Conservation (phyloP, 2,797 vertebrate species). For the Florisuga fusca region DNA sequence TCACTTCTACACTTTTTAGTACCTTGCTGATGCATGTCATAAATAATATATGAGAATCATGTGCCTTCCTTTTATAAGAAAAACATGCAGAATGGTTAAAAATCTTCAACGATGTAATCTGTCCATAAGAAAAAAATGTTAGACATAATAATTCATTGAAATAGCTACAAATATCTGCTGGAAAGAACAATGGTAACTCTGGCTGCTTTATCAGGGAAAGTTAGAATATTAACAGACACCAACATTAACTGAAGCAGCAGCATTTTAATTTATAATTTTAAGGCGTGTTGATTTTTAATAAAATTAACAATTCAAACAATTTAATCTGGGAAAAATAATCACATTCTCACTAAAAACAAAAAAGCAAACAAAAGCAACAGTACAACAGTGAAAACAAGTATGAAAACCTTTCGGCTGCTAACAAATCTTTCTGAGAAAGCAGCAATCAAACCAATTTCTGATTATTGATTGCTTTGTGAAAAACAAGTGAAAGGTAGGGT, state of each 20-base stretch:
- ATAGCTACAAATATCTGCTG: neutral
- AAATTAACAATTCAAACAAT: neutral
- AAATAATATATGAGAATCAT: neutral
- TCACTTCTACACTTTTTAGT: constrained; percentile 3
- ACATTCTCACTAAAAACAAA: neutral
- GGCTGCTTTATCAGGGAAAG: neutral
- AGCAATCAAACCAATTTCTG: neutral
- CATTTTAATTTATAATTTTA: constrained; percentile 27
- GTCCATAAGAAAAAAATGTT: neutral
- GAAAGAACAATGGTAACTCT: neutral
- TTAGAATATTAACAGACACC: neutral
- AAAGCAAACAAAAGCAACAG: neutral
- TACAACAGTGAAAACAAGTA: neutral
- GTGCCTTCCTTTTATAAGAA: neutral
- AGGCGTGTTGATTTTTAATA: neutral
- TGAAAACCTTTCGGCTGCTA: neutral
- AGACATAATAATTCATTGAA: neutral
- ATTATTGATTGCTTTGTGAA: neutral
- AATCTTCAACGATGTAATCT: neutral
- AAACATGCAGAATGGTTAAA: constrained; percentile 42
- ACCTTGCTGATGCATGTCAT: neutral
- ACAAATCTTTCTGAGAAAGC: neutral
- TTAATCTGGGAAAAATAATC: neutral
- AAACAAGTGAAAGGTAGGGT: neutral
- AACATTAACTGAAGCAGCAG: neutral